Percentiles rank a stretch among this genome's conserved stretches.
Conservation (phyloP, 2,113 vertebrate genomes). For the Phyllopteryx taeniolatus region DNA sequence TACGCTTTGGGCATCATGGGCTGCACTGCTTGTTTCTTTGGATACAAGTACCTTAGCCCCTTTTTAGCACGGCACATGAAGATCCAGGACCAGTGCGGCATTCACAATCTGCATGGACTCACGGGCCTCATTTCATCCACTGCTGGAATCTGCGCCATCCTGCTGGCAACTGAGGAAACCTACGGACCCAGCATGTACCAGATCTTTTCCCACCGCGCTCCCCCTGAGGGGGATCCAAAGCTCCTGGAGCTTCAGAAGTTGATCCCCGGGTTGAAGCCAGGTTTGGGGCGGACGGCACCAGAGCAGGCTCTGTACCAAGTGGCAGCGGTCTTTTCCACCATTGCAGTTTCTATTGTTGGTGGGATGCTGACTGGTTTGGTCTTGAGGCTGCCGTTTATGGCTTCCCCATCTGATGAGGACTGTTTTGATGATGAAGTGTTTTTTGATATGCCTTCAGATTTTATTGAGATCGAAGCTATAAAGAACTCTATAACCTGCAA, state of each 20-base stretch:
- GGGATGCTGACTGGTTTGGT: conserved; percentile 62
- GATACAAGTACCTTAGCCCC: conserved; percentile 77
- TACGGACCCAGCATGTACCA: conserved; percentile 63
- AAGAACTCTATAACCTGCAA: neutral
- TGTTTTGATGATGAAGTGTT: conserved; percentile 74
- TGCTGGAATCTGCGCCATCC: conserved; percentile 68
- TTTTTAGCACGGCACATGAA: conserved; percentile 60
- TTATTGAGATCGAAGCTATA: neutral
- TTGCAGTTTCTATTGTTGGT: conserved; percentile 31
- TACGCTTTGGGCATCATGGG: conserved; percentile 74
- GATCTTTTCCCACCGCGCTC: conserved; percentile 46
- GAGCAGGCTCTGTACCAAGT: conserved; percentile 70
- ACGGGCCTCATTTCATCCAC: conserved; percentile 73
- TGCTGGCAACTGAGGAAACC: conserved; percentile 59
- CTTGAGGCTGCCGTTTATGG: conserved; percentile 68
- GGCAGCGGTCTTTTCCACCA: conserved; percentile 61
- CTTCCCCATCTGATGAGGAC: conserved; percentile 51
- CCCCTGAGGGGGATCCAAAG: conserved; percentile 35
- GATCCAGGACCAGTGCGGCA: conserved; percentile 80
- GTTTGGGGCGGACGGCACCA: conserved; percentile 28
- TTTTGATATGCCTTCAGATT: conserved; percentile 66
- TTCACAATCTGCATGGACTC: conserved; percentile 82
- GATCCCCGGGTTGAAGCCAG: conserved; percentile 60
- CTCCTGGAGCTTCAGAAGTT: conserved; percentile 43
- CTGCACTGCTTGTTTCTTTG: conserved; percentile 68